Percentiles rank a stretch among this genome's conserved stretches.
phyloP scores from a whole-genome alignment of 2,888 invertebrate species.

The Pachycephus smyrnensis region DNA sequence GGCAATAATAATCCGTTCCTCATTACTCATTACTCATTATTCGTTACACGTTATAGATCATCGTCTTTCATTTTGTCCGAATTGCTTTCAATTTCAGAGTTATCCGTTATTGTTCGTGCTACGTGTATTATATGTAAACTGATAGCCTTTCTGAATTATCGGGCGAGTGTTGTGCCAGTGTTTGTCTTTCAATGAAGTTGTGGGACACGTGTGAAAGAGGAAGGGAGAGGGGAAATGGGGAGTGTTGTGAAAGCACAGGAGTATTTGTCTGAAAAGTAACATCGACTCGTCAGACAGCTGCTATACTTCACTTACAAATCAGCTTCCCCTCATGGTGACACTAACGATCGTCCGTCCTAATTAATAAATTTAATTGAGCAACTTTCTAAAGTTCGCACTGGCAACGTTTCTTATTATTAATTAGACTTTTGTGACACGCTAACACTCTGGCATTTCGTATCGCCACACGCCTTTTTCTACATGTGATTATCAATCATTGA shows the following conservation, averaged over 20 bases:
- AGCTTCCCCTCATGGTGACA: neutral
- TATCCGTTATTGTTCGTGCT: no score
- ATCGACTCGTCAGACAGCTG: neutral
- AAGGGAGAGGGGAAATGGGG: neutral
- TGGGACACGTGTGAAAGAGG: no score
- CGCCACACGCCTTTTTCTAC: neutral
- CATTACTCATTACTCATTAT: neutral
- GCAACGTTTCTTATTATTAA: no score
- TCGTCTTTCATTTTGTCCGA: neutral
- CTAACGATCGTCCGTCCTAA: neutral
- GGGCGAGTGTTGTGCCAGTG: no score
- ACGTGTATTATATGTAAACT: no score
- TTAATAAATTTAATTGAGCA: neutral
- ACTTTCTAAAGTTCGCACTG: no score
- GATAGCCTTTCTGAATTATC: no score
- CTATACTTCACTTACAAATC: neutral
- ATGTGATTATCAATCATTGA: neutral
- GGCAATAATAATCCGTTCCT: neutral
- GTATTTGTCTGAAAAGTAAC: neutral
- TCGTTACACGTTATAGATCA: neutral
- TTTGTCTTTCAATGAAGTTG: no score
- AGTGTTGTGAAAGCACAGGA: neutral
- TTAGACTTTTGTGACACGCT: no score
- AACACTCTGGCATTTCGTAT: neutral
- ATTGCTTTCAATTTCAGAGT: no score